A percentile compares a stretch with the other conserved stretches of the same genome.
Evolutionary conservation across 2,888 invertebrate species (phyloP).

Genomic region (Mesorhabditis sp.): DNA sequence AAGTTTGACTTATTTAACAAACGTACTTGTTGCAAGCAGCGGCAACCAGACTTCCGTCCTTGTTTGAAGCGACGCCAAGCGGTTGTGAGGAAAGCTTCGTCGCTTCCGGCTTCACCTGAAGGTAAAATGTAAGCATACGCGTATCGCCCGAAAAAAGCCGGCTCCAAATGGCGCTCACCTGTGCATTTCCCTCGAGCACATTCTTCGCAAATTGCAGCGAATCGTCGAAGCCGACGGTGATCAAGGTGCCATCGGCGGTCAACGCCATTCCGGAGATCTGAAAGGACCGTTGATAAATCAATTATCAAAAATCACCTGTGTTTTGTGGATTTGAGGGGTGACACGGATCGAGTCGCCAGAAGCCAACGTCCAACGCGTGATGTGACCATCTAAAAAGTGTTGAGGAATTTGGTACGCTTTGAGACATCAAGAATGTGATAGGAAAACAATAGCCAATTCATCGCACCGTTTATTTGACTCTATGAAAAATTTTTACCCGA

Average conservation of each 20-base stretch:
- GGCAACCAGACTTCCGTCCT: slow-evolving; percentile 66
- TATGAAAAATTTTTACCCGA: slow-evolving; percentile 64
- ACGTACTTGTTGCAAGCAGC: slow-evolving; percentile 73
- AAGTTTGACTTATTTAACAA: background rate
- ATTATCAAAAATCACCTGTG: slow-evolving; percentile 70
- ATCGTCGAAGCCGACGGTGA: slow-evolving; percentile 91
- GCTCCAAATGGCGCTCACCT: no score
- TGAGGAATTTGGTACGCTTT: background rate
- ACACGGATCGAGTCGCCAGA: slow-evolving; percentile 79
- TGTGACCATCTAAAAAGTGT: background rate
- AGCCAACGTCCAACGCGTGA: slow-evolving; percentile 59
- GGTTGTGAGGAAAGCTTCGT: slow-evolving; percentile 54
- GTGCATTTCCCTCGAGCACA: background rate
- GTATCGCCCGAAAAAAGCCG: no score
- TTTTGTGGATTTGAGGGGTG: slow-evolving; percentile 76
- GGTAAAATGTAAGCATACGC: background rate
- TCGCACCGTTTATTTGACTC: background rate
- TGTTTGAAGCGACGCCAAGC: slow-evolving; percentile 43
- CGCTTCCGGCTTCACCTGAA: slow-evolving; percentile 11
- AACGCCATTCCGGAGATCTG: slow-evolving; percentile 74
- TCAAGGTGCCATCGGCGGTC: slow-evolving; percentile 64
- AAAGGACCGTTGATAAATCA: background rate
- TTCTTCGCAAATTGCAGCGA: slow-evolving; percentile 64
- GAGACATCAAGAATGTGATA: background rate
- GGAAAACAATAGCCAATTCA: background rate